Percentiles rank a stretch among this genome's conserved stretches.
phyloP scores from a whole-genome alignment of 2,888 invertebrate genomes.

The Rotaria magnacalcarata region DNA sequence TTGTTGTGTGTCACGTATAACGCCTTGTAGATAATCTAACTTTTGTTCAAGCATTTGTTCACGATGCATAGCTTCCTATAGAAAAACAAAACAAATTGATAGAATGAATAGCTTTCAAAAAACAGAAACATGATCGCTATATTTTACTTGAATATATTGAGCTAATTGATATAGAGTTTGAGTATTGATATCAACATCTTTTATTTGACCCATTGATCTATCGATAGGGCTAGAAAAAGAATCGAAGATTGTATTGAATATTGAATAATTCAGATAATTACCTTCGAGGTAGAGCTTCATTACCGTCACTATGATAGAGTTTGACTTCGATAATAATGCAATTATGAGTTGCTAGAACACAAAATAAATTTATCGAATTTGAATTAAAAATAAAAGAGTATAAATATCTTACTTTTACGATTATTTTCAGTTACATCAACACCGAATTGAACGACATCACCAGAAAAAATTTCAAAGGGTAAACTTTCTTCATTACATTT shows the following conservation, averaged over 20 bases:
- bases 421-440: constrained; percentile 97
- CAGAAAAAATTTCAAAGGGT: constrained; percentile 86
- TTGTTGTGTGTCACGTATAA: constrained; percentile 74
- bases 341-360: constrained; percentile 70
- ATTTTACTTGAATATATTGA: constrained; percentile 71
- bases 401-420: constrained; percentile 64
- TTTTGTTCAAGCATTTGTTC: constrained; percentile 83
- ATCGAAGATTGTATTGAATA: too few species aligned
- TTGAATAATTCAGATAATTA: neutral
- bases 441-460: constrained; percentile 96
- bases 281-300: constrained; percentile 68
- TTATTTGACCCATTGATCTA: constrained; percentile 6
- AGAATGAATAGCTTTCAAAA: neutral
- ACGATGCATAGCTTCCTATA: constrained; percentile 73
- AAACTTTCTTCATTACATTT: constrained; percentile 74
- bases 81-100: neutral
- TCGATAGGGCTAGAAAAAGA: neutral
- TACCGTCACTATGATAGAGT: constrained; percentile 86
- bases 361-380: too few species aligned
- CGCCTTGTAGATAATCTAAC: constrained; percentile 74
- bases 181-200: constrained; percentile 63
- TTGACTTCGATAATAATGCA: constrained; percentile 90
- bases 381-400: neutral
- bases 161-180: constrained; percentile 90
- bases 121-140: neutral